Evolutionary conservation across 2,888 invertebrate genomes (phyloP).

Genomic region (Mythimna loreyi): DNA sequence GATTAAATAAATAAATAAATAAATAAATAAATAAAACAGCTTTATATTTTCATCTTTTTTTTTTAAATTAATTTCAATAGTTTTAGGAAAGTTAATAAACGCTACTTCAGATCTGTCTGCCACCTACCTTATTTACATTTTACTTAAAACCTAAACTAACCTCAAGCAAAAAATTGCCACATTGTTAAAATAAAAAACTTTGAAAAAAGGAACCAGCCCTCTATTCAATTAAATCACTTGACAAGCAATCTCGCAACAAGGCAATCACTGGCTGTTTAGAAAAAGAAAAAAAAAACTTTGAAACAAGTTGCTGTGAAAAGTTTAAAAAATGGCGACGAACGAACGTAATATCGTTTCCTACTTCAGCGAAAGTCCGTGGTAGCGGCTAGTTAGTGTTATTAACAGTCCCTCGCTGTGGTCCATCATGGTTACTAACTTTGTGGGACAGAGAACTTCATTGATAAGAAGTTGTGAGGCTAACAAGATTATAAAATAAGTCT

Average conservation of each 20-base stretch:
- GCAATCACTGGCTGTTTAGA: constrained; percentile 38
- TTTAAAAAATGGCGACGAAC: constrained; percentile 49
- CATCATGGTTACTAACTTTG: constrained; percentile 53
- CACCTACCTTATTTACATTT: too few relatives aligned
- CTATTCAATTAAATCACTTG: constrained; percentile 29
- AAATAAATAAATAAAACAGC: too few relatives aligned
- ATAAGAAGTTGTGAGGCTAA: constrained; percentile 18
- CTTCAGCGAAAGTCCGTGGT: constrained; percentile 37
- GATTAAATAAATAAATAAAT: too few relatives aligned
- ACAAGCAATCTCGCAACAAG: constrained; percentile 38
- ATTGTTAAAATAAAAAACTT: neutral
- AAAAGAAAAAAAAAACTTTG: constrained; percentile 35
- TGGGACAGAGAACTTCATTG: constrained; percentile 28
- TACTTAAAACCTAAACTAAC: too few relatives aligned
- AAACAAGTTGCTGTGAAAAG: constrained; percentile 33
- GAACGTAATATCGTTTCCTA: constrained; percentile 54
- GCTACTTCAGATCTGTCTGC: too few relatives aligned
- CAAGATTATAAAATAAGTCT: neutral
- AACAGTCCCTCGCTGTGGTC: constrained; percentile 42
- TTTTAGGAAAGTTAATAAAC: too few relatives aligned
- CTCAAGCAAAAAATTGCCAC: neutral
- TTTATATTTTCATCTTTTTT: too few relatives aligned
- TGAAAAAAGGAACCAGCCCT: constrained; percentile 17
- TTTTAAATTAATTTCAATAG: too few relatives aligned
- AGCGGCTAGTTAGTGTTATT: constrained; percentile 57